phyloP scores from a whole-genome alignment of 1,140 invertebrate genomes.

The Spodoptera frugiperda region DNA sequence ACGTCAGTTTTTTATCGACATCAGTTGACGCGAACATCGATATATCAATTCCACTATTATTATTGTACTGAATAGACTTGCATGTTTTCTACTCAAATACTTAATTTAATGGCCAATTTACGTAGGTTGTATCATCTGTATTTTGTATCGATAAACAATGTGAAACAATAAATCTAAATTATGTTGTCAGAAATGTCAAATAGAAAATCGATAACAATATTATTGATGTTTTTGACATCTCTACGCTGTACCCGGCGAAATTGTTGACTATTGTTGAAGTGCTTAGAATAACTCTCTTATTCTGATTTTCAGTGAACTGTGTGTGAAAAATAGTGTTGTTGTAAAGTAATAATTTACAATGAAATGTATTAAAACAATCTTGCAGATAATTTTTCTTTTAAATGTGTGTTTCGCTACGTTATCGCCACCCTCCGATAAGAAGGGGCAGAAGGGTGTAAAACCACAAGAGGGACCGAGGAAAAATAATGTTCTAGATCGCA shows the following conservation, averaged over 20 bases:
- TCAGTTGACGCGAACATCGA: too few relatives aligned
- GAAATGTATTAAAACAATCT: slow-evolving; percentile 67
- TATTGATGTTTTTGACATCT: slow-evolving; percentile 34
- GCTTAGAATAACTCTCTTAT: neutral
- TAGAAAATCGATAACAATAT: slow-evolving; percentile 16
- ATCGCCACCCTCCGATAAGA: slow-evolving; percentile 84
- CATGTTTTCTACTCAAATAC: too few relatives aligned
- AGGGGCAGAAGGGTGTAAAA: slow-evolving; percentile 81
- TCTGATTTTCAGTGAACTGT: neutral
- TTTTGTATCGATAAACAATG: neutral
- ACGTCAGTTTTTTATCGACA: too few relatives aligned
- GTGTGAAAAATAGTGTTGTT: neutral
- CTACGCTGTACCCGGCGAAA: slow-evolving; percentile 18
- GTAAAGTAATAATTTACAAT: slow-evolving; percentile 56
- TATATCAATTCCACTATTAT: too few relatives aligned
- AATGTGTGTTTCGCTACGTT: slow-evolving; percentile 81
- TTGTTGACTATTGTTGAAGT: slow-evolving; percentile 3
- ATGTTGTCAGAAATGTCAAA: slow-evolving; percentile 11
- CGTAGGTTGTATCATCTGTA: too few relatives aligned
- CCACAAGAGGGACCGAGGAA: slow-evolving; percentile 88
- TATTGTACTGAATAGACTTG: too few relatives aligned
- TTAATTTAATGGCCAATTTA: too few relatives aligned
- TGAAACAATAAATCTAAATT: too few relatives aligned
- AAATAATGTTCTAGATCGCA: slow-evolving; percentile 89
- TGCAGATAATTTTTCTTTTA: slow-evolving; percentile 70